Evolutionary conservation across 2,113 vertebrate genomes (phyloP).

Genomic region (Rhabdomys dilectus): DNA sequence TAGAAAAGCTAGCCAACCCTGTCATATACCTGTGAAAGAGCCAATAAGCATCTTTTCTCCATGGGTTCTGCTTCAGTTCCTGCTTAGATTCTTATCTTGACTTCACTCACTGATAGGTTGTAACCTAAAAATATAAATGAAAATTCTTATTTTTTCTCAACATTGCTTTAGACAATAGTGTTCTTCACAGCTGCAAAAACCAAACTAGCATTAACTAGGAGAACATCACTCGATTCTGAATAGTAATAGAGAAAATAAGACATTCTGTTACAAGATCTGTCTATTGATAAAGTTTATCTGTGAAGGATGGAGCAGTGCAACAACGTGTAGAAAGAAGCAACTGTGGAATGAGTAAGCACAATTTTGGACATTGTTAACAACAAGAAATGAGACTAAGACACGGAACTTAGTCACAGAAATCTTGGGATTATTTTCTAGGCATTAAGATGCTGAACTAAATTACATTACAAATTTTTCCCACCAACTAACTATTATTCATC

Average conservation of each 20-base stretch:
- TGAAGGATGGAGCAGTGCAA: too few species aligned
- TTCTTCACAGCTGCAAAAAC: not conserved
- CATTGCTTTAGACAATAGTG: not conserved
- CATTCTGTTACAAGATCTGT: not conserved
- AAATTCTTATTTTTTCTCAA: not conserved
- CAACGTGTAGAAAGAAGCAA: not conserved
- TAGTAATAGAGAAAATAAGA: not conserved
- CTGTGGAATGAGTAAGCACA: not conserved
- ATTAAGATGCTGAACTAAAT: accelerated
- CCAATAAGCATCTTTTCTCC: not conserved
- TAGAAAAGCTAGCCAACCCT: not conserved
- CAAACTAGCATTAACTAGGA: not conserved
- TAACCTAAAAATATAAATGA: too few species aligned
- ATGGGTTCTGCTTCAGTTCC: not conserved
- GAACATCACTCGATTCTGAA: not conserved
- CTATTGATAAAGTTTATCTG: not conserved
- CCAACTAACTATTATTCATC: not conserved
- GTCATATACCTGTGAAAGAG: not conserved
- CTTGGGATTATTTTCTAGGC: not conserved
- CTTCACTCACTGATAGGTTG: not conserved
- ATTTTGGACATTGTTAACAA: not conserved
- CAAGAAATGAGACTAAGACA: not conserved
- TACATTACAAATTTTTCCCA: not conserved
- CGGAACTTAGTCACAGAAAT: not conserved
- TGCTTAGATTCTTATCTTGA: not conserved